Evolutionary conservation across 2,113 vertebrate genomes (phyloP).

Genomic region (Chascanopsetta lugubris): DNA sequence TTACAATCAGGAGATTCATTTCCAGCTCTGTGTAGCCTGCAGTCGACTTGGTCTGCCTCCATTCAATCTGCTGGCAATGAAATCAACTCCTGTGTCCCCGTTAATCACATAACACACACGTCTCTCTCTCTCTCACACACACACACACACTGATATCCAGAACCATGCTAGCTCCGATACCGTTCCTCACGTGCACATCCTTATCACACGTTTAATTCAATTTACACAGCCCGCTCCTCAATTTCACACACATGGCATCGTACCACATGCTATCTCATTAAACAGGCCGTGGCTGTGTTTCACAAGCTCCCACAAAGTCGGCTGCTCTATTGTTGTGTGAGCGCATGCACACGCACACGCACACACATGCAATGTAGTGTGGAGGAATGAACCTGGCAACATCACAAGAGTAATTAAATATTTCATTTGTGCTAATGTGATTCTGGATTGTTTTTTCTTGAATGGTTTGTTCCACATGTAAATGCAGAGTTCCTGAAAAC

Average conservation of each 20-base stretch:
- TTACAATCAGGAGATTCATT: constrained; percentile 20
- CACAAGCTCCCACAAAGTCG: constrained; percentile 52
- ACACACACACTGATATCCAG: constrained; percentile 20
- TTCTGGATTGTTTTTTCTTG: constrained; percentile 23
- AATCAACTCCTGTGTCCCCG: constrained; percentile 37
- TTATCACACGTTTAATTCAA: constrained; percentile 71
- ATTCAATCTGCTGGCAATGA: constrained; percentile 32
- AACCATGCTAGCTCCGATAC: constrained; percentile 15
- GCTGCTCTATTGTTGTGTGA: constrained; percentile 39
- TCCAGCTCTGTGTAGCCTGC: constrained; percentile 16
- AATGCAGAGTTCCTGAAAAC: constrained; percentile 13
- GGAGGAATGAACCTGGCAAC: constrained; percentile 50
- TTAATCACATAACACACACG: constrained; percentile 45
- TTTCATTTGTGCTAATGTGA: constrained; percentile 22
- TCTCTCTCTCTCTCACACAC: constrained; percentile 22
- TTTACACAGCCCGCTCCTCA: constrained; percentile 57
- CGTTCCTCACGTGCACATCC: constrained; percentile 41
- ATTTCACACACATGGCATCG: constrained; percentile 69
- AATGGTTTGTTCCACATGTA: constrained; percentile 27
- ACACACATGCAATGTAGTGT: constrained; percentile 36
- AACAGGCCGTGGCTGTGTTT: constrained; percentile 57
- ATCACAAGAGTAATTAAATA: constrained; percentile 47
- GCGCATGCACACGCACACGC: constrained; percentile 18
- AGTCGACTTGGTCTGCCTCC: constrained; percentile 23
- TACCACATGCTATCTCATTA: constrained; percentile 72